Percentiles rank a stretch among this genome's conserved stretches.
These are phyloP conservation scores for Drosophila sordidula DNA, from an alignment of 2,888 invertebrate species.

Conservation along the genomic window DNA sequence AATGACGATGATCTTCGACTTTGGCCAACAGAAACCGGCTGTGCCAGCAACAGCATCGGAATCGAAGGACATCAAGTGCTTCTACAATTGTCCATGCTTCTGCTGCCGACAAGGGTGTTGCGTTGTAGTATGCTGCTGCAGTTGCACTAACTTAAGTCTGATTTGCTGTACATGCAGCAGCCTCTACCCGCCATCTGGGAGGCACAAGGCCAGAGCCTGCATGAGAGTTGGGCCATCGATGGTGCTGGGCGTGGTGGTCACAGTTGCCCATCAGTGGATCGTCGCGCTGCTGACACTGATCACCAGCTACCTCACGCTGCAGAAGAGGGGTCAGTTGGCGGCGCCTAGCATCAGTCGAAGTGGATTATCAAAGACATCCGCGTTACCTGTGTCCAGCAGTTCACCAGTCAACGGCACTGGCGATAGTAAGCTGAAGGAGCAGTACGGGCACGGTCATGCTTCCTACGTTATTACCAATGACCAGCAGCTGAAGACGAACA, in stretches of 20 bases:
- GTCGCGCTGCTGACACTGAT: constrained; percentile 42
- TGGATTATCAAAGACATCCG: constrained; percentile 14
- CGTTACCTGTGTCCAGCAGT: constrained; percentile 12
- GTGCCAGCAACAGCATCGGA: neutral
- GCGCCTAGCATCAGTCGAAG: constrained; percentile 13
- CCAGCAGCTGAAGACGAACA: constrained; percentile 72
- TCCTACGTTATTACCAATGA: constrained; percentile 67
- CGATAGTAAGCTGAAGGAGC: constrained; percentile 41
- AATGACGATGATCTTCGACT: constrained; percentile 48
- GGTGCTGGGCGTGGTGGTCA: constrained; percentile 30
- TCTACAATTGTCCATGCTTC: constrained; percentile 64
- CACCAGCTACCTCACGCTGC: constrained; percentile 34
- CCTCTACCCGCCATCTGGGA: constrained; percentile 9
- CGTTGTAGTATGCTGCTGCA: constrained; percentile 58
- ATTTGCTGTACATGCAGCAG: constrained; percentile 20
- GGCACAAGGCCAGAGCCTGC: constrained; percentile 17
- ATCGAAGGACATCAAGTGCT: constrained; percentile 40
- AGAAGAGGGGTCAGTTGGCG: constrained; percentile 11
- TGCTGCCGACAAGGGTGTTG: constrained; percentile 72
- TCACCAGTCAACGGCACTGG: neutral
- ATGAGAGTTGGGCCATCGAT: constrained; percentile 21
- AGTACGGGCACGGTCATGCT: constrained; percentile 42
- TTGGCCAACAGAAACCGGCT: constrained; percentile 30
- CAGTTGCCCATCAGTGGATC: constrained; percentile 47
- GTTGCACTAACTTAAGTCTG: constrained; percentile 23